Base-by-base conservation (phyloP, 2,797 vertebrate species). In the Sebastes minor region DNA sequence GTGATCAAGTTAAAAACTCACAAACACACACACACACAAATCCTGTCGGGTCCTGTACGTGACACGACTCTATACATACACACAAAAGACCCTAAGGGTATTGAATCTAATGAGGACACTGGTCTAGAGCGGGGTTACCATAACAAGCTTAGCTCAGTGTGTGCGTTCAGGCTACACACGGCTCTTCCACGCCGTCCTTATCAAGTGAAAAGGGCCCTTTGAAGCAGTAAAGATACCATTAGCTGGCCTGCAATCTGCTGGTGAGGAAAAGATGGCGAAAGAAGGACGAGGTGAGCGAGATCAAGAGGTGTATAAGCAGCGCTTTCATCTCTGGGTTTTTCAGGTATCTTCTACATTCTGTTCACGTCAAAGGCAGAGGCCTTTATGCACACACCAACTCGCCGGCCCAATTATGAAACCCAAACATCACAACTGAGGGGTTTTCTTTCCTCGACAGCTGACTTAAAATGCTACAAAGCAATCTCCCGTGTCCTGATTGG, bases 81-180 rank as follows among this genome's bases (percentile, higher is more conserved):
- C 82, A 71, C 80, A 69, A 42, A 46, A 78, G 73, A 81, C 65
- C 89, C 82, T 23, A 1, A 68, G 83, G 86, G 82, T 82, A 84
- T 63, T 75, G 78, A 66, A 80, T 89, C 86, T 93, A 93, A 94
- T 90, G 88, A 94, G 89, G 85, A 92, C 88, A 87, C 74, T 49
- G 78, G 81, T 88, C 87, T 69, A 16, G 84, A 80, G 79, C 78
- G 59, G 82, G 85, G 91, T 89, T 90, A 84, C 79, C 71, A 81
- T 91, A 90, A 93, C 88, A 91, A 90, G 85, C 88, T 92, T 74
- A 68, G 69, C 78, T 69, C 71, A 22, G 81, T 72, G 76, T 83
- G 76, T 73, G 73, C 8, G 33, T 77, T 67, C 11, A 46, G 20
- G 38, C 68, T 82, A 49, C 77, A 72, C 68, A 73, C 57, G 13